Percentiles rank a stretch among this genome's conserved stretches.
These are phyloP conservation scores for Pristionchus entomophagus DNA, from an alignment of 2,888 invertebrate genomes.

Conservation along the genomic window DNA sequence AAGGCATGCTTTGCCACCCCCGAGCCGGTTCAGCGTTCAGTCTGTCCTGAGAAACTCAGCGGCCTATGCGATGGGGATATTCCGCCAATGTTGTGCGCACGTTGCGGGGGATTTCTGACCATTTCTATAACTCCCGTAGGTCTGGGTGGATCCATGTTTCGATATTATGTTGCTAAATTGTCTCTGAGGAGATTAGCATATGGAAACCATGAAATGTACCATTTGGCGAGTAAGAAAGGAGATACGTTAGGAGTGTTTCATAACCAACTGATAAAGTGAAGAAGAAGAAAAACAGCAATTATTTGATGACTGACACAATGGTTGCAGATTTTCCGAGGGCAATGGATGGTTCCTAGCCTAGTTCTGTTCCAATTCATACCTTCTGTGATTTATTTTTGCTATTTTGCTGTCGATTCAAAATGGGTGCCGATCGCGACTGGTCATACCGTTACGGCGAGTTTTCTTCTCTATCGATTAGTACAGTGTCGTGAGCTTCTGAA, in stretches of 20 bases:
- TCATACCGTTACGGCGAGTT: not conserved
- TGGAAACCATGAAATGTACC: not conserved
- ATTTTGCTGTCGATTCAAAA: not conserved
- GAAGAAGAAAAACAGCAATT: no score
- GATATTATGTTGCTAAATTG: not conserved
- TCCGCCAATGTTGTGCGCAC: no score
- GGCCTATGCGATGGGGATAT: not conserved
- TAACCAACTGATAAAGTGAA: no score
- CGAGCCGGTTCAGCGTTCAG: no score
- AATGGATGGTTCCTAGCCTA: not conserved
- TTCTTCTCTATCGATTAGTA: not conserved
- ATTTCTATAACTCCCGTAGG: no score
- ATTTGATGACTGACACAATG: not conserved
- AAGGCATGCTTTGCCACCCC: no score
- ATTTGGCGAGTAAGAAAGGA: no score
- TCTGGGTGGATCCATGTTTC: not conserved
- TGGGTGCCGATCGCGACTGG: not conserved
- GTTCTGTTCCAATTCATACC: not conserved
- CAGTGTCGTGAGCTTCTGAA: no score
- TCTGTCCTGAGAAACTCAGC: no score
- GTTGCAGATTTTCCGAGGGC: not conserved
- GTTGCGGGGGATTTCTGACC: no score
- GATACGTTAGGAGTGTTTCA: no score
- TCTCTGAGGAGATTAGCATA: not conserved
- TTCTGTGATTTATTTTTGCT: not conserved